Evolutionary conservation across 2,113 vertebrate genomes (phyloP).

Genomic region (Delphinapterus leucas): DNA sequence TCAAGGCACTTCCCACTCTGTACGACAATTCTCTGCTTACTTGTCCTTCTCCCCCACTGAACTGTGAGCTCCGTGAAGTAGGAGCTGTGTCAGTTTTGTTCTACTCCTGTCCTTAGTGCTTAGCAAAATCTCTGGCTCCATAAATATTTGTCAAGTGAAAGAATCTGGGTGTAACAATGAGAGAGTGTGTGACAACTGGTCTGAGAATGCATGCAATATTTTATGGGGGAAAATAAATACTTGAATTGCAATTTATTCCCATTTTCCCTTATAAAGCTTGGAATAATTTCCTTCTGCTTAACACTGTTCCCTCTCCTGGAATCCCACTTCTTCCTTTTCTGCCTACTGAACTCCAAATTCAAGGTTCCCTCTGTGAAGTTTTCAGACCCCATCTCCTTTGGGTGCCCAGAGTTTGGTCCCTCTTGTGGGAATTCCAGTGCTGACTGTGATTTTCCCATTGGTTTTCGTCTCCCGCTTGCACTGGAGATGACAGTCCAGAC

Average conservation of each 20-base stretch:
- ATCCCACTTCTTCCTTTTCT: not conserved
- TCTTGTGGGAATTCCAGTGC: not conserved
- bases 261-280: not conserved
- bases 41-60: not conserved
- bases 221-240: not conserved
- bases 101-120: not conserved
- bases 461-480: not conserved
- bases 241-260: not conserved
- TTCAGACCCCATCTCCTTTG: not conserved
- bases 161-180: not conserved
- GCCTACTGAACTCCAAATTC: not conserved
- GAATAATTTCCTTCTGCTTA: conserved; percentile 11
- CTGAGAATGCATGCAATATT: not conserved
- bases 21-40: not conserved
- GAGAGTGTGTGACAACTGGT: not conserved
- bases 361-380: not conserved
- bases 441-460: not conserved
- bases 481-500: not conserved
- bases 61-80: not conserved
- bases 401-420: not conserved
- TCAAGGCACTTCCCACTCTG: not conserved
- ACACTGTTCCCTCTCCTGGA: not conserved
- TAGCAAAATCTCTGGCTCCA: conserved; percentile 9
- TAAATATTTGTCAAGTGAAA: conserved; percentile 51
- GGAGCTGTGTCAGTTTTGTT: not conserved